Percentiles rank a stretch among this genome's conserved stretches.
Conservation (phyloP, 2,888 invertebrate species). For the Pristionchus entomophagus region DNA sequence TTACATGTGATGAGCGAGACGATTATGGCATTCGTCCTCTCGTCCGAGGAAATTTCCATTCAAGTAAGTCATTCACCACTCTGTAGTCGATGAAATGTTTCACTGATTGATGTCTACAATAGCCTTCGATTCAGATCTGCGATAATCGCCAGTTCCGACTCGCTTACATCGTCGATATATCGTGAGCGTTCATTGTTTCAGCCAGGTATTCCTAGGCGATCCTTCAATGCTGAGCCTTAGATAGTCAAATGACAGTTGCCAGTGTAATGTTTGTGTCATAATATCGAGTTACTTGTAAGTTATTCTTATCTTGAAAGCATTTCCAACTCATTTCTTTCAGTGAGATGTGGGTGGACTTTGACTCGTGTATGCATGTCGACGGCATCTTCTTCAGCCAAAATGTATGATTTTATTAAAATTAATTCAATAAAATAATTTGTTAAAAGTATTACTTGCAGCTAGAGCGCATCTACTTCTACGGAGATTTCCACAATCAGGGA, state of each 20-base stretch:
- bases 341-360: conserved; percentile 34
- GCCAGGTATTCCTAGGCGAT: no score
- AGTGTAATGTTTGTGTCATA: no score
- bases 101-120: no score
- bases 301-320: no score
- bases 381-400: conserved; percentile 13
- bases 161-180: conserved; percentile 30
- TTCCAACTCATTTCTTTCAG: no score
- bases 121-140: neutral
- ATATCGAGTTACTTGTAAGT: no score
- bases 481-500: neutral
- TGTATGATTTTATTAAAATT: neutral
- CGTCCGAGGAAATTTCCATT: conserved; percentile 30
- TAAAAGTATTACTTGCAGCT: neutral
- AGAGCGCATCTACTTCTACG: conserved; percentile 36
- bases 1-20: conserved; percentile 8
- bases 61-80: neutral
- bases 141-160: conserved; percentile 20
- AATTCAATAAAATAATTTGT: neutral
- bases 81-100: no score
- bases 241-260: no score
- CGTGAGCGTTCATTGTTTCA: conserved; percentile 3
- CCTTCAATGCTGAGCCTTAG: no score
- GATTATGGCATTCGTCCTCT: conserved; percentile 12
- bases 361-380: conserved; percentile 28